Base-by-base conservation (phyloP, 2,888 invertebrate genomes). In the Calameuta filiformis region DNA sequence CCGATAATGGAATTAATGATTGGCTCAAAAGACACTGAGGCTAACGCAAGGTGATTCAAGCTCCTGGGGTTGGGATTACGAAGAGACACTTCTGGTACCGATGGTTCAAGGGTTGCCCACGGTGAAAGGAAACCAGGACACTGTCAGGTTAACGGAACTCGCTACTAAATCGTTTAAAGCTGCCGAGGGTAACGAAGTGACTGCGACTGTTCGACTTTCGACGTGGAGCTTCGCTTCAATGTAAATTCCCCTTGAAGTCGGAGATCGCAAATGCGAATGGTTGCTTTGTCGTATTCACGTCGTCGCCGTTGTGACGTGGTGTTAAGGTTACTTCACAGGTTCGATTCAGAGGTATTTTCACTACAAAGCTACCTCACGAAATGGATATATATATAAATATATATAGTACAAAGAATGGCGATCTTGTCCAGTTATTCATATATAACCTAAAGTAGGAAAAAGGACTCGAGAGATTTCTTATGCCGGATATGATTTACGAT, bases 151-250 rank as follows among this genome's bases (percentile, higher is more conserved):
- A 71, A 12, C 71, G 71, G 71, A 71, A 71, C 12, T 34, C 71
- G 71, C 33, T 71, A 71, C 33, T 71, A 71, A 71, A 71, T 71
- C 71, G 71, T 31, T 31, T 71, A 33, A 71, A 71, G 71, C 71
- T 34, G 71, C 71, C 71, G 34, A 31, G 31, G 71, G 71, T 31
- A 34, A 34, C 71, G 71, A 71, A 34, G 31, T 31, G 71, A 71
- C 71, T 34, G 23, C 56, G 56, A 56, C 56, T 56, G 23, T 56
- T 23, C 56, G 56, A 56, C 56, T 56, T 56, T 34, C 31, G 12
- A 34, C 71, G 31, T 34, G 71, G 33, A 31, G 71, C 31, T 71
- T 71, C 34, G 71, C 31, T 31, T 71, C 71, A 12, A 71, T 71
- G 71, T 34, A 71, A 71, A 71, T 71, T 71, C 31, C 71, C 71